Percentiles rank a stretch among this genome's conserved stretches.
Conservation (phyloP, 37 sponge, comb jelly and placozoan genomes). For the Cladorhizidae sp. region DNA sequence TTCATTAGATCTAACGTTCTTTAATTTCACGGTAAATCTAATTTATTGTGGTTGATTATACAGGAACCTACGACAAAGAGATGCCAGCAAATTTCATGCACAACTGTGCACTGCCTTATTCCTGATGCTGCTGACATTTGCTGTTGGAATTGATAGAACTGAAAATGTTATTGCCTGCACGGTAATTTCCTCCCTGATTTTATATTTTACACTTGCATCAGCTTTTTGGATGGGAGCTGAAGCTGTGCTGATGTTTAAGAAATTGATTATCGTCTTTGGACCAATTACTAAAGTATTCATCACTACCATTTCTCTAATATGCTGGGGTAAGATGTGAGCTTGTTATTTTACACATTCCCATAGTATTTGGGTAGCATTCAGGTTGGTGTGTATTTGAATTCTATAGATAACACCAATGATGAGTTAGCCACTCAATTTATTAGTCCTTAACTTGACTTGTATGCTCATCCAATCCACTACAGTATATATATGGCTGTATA, state of each 20-base stretch:
- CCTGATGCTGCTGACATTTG: slow-evolving; percentile 46
- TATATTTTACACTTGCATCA: slow-evolving; percentile 59
- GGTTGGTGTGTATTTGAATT: neutral
- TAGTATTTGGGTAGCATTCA: neutral
- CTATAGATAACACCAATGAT: neutral
- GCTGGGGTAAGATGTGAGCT: slow-evolving; percentile 54
- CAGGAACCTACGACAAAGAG: slow-evolving; percentile 50
- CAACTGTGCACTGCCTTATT: slow-evolving; percentile 62
- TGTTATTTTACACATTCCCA: too few species aligned
- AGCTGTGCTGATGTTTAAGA: slow-evolving; percentile 65
- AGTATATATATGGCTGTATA: too few species aligned
- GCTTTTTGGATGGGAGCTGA: slow-evolving; percentile 77
- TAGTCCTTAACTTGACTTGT: too few species aligned
- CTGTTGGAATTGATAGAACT: slow-evolving; percentile 55
- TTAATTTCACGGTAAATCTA: too few species aligned
- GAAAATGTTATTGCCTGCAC: slow-evolving; percentile 42
- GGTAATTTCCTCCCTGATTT: slow-evolving; percentile 32
- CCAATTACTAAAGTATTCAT: slow-evolving; percentile 14
- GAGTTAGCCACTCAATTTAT: too few species aligned
- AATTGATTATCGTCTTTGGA: slow-evolving; percentile 62
- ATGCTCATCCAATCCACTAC: too few species aligned
- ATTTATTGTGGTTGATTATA: neutral
- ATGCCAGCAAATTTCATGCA: slow-evolving; percentile 58
- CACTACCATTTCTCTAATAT: slow-evolving; percentile 33
- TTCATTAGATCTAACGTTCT: too few species aligned